A percentile compares a stretch with the other conserved stretches of the same genome.
Evolutionary conservation across 2,888 invertebrate genomes (phyloP).

Genomic region (Phrixothrix hirtus): DNA sequence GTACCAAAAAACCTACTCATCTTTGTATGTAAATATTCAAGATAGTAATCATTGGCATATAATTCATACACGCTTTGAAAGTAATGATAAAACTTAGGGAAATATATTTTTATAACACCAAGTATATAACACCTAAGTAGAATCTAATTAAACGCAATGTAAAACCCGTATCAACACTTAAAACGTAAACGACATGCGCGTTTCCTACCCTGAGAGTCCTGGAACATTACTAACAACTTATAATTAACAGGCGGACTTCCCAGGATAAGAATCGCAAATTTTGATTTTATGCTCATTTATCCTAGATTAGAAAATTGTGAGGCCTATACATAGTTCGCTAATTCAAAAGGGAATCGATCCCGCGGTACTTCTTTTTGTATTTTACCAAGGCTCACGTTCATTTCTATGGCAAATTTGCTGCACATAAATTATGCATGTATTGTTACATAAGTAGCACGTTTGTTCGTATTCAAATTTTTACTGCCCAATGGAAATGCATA

Average conservation of each 20-base stretch:
- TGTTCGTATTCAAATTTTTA: constrained; percentile 51
- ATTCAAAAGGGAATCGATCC: constrained; percentile 13
- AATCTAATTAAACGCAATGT: constrained; percentile 37
- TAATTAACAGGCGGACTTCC: constrained; percentile 53
- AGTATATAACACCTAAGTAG: constrained; percentile 33
- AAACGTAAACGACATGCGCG: constrained; percentile 50
- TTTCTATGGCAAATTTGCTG: constrained; percentile 42
- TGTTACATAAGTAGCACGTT: constrained; percentile 50
- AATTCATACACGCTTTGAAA: constrained; percentile 25
- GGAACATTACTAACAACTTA: constrained; percentile 56
- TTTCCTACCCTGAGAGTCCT: constrained; percentile 51
- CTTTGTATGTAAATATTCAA: constrained; percentile 22
- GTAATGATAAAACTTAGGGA: constrained; percentile 25
- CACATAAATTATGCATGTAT: constrained; percentile 50
- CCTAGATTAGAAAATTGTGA: constrained; percentile 41
- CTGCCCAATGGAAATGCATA: constrained; percentile 35
- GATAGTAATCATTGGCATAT: constrained; percentile 23
- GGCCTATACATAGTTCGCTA: constrained; percentile 14
- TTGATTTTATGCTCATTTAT: constrained; percentile 57
- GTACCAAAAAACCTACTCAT: constrained; percentile 17
- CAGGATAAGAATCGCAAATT: constrained; percentile 51
- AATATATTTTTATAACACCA: constrained; percentile 32
- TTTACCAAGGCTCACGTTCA: constrained; percentile 43
- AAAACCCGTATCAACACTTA: constrained; percentile 55
- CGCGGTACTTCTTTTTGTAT: constrained; percentile 35